Base-by-base conservation (phyloP, 2,113 vertebrate species). In the Pluvianellus socialis region DNA sequence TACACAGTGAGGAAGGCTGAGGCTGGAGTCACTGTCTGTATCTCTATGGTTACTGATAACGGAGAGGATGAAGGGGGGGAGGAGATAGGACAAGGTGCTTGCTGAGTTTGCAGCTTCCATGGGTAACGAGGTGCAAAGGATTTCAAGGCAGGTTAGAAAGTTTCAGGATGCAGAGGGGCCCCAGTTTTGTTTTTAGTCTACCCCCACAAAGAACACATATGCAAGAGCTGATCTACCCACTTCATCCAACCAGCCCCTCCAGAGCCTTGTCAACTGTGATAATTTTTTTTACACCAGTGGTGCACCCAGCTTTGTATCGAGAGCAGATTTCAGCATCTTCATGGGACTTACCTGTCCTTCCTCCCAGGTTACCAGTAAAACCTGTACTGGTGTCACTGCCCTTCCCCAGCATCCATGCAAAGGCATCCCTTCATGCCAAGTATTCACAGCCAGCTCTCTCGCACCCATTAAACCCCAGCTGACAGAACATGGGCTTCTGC, bases 11-110 rank as follows among this genome's bases (percentile, higher is more conserved):
- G 63, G 61, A 94, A 90, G 87, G 90, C 49, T 91, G 91, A 83
- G 55, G 67, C 70, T 94, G 91, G 49, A 96, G 67, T 47, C 55
- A 50, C 56, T 1, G 1, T 28, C 79, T 61, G 27, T 66, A 94
- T 97, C 96, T 93, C 97, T 94, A 95, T 97, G 94, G 98, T 98
- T 96, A 97, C 97, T 9, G 32, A 67, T 85, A 92, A 93, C 7
- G 6, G 83, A 84, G 89, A 93, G 83, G 88, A 82, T 30, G 27
- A 53, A 62, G 67, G 33, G 42, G 56, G 84, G 89, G 67, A 75
- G 67, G 88, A 92, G 74, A 6, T 8, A 52, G 58, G 56, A 52
- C 79, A 35, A 62, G 65, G 66, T 81, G 68, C 49, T 70, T 65
- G 21, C 85, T 30, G 22, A 72, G 42, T 40, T 19, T 65, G 28